A percentile compares a stretch with the other conserved stretches of the same genome.
These are phyloP conservation scores for Novumbra hubbsi DNA, from an alignment of 2,797 vertebrate species.

Conservation along the genomic window DNA sequence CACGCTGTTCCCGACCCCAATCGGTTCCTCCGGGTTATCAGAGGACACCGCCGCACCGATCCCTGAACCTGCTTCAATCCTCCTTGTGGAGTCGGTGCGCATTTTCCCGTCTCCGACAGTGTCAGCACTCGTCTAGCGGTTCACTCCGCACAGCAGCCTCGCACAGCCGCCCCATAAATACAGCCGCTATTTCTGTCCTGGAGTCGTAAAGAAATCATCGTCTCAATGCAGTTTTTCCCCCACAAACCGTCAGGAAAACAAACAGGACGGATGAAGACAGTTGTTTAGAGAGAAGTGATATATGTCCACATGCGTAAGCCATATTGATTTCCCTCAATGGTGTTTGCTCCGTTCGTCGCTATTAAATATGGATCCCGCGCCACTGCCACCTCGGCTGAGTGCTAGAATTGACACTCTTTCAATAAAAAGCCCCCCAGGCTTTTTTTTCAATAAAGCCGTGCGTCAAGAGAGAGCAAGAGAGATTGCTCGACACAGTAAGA, in stretches of 20 bases:
- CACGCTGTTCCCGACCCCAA: slow-evolving; percentile 37
- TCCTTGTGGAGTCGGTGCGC: too few species aligned
- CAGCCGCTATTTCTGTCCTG: slow-evolving; percentile 29
- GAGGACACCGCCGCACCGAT: slow-evolving; percentile 9
- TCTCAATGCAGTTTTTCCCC: not conserved
- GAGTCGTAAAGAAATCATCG: slow-evolving; percentile 20
- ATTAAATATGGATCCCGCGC: slow-evolving; percentile 76
- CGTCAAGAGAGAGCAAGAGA: slow-evolving; percentile 55
- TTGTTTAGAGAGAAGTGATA: slow-evolving; percentile 62
- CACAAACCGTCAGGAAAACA: slow-evolving; percentile 42
- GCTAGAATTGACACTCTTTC: slow-evolving; percentile 71
- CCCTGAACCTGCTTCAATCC: slow-evolving; percentile 6
- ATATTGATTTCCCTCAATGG: slow-evolving; percentile 76
- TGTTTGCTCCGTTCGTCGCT: slow-evolving; percentile 74
- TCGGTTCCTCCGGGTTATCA: slow-evolving; percentile 47
- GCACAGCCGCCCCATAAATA: slow-evolving; percentile 1
- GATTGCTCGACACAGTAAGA: slow-evolving; percentile 47
- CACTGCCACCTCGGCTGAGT: slow-evolving; percentile 67
- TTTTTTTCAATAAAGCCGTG: slow-evolving; percentile 64
- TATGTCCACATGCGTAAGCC: slow-evolving; percentile 72
- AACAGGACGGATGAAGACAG: slow-evolving; percentile 57
- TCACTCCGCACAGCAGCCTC: slow-evolving; percentile 13
- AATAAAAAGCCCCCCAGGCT: slow-evolving; percentile 63
- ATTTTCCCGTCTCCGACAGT: not conserved
- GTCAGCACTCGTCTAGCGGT: slow-evolving; percentile 26